phyloP scores from a whole-genome alignment of 2,888 invertebrate genomes.

The Thysanoteuthis rhombus region DNA sequence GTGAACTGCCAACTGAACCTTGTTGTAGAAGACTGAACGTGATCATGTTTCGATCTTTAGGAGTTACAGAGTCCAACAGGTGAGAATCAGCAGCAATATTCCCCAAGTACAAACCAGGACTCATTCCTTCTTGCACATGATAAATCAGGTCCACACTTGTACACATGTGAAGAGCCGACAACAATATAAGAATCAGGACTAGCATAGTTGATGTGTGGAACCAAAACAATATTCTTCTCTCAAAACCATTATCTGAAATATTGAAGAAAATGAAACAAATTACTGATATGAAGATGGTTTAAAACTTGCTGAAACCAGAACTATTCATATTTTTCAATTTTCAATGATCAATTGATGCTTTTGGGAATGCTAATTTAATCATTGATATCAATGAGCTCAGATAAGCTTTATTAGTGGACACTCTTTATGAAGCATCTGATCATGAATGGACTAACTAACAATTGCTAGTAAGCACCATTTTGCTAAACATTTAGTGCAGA shows the following conservation, averaged over 20 bases:
- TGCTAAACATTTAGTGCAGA: too few species aligned
- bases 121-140: not conserved
- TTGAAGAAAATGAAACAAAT: not conserved
- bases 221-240: not conserved
- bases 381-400: too few species aligned
- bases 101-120: not conserved
- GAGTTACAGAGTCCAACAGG: not conserved
- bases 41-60: not conserved
- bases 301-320: not conserved
- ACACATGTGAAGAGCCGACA: not conserved
- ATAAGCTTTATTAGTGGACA: too few species aligned
- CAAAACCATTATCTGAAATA: not conserved
- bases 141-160: not conserved
- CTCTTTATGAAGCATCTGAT: too few species aligned
- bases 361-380: too few species aligned
- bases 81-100: not conserved
- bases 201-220: not conserved
- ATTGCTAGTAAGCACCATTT: too few species aligned
- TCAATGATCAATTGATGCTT: not conserved
- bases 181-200: not conserved
- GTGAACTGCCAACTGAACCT: not conserved
- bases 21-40: not conserved
- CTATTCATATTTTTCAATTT: not conserved
- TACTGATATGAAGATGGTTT: not conserved
- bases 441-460: too few species aligned